phyloP scores from a whole-genome alignment of 2,888 invertebrate genomes.

The Drosophila putrida region DNA sequence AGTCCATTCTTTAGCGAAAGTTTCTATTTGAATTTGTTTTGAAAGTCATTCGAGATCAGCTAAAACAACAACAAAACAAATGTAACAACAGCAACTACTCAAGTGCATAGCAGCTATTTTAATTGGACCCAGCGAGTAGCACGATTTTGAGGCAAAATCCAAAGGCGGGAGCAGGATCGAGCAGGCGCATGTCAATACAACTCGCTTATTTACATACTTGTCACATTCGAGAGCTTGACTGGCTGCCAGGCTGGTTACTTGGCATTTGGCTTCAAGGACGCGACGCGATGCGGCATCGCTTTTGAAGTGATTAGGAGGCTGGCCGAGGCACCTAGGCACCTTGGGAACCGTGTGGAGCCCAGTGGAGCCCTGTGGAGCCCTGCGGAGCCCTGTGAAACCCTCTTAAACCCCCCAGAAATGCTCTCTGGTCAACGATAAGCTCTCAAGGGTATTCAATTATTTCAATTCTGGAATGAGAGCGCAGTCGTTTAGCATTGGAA shows the following conservation, averaged over 20 bases:
- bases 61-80: slow-evolving; percentile 1
- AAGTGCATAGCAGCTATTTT: slow-evolving; percentile 49
- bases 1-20: slow-evolving; percentile 71
- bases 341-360: background rate
- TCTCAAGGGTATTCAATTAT: slow-evolving; percentile 70
- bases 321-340: slow-evolving; percentile 12
- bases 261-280: slow-evolving; percentile 61
- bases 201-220: slow-evolving; percentile 63
- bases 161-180: slow-evolving; percentile 11
- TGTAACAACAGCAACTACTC: slow-evolving; percentile 9
- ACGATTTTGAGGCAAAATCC: slow-evolving; percentile 18
- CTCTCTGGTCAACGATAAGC: slow-evolving; percentile 42
- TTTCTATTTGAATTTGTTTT: slow-evolving; percentile 67
- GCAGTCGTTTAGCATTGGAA: slow-evolving; percentile 62
- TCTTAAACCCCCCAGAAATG: slow-evolving; percentile 16
- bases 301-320: slow-evolving; percentile 68
- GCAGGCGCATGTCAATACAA: slow-evolving; percentile 53
- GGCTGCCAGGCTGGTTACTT: background rate
- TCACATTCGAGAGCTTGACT: slow-evolving; percentile 43
- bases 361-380: background rate
- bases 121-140: slow-evolving; percentile 57
- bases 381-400: background rate
- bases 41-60: slow-evolving; percentile 50
- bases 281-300: slow-evolving; percentile 51
- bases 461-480: slow-evolving; percentile 69